These are phyloP conservation scores for Eubucco bourcierii DNA, from an alignment of 2,113 vertebrate species.

Conservation along the genomic window DNA sequence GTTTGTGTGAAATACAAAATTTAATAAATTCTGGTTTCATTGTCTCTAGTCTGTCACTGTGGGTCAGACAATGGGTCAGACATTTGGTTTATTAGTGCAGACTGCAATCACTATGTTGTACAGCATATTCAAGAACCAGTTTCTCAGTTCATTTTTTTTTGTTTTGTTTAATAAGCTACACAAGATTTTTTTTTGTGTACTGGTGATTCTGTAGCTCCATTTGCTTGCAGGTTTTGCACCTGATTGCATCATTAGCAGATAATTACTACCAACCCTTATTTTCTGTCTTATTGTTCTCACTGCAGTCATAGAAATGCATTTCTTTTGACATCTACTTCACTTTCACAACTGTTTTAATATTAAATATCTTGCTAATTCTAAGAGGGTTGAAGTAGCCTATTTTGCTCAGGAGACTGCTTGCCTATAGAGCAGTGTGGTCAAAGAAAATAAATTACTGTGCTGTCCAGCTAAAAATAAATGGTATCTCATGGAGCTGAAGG, in stretches of 20 bases:
- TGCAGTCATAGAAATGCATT: background rate
- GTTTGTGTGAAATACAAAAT: background rate
- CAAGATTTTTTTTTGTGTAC: background rate
- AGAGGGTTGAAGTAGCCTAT: background rate
- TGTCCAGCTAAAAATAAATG: conserved; percentile 1
- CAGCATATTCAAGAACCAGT: background rate
- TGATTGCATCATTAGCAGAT: conserved; percentile 11
- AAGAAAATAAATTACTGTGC: background rate
- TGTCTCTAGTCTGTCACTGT: background rate
- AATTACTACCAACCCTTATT: background rate
- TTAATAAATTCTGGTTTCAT: conserved; percentile 44
- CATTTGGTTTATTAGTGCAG: conserved; percentile 13
- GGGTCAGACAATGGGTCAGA: conserved; percentile 16
- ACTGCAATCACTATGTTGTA: background rate
- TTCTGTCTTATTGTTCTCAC: background rate
- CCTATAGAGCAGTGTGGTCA: background rate
- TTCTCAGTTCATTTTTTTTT: background rate
- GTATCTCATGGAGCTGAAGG: background rate
- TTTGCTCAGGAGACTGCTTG: background rate
- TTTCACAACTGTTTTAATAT: background rate
- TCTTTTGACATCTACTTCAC: background rate
- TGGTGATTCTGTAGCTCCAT: background rate
- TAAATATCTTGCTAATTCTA: background rate
- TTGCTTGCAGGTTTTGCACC: background rate
- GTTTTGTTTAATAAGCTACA: conserved; percentile 28